Evolutionary conservation across 2,113 vertebrate species (phyloP), one percentile per base, ranked within the genome.

Genomic region (Microtus richardsoni): DNA sequence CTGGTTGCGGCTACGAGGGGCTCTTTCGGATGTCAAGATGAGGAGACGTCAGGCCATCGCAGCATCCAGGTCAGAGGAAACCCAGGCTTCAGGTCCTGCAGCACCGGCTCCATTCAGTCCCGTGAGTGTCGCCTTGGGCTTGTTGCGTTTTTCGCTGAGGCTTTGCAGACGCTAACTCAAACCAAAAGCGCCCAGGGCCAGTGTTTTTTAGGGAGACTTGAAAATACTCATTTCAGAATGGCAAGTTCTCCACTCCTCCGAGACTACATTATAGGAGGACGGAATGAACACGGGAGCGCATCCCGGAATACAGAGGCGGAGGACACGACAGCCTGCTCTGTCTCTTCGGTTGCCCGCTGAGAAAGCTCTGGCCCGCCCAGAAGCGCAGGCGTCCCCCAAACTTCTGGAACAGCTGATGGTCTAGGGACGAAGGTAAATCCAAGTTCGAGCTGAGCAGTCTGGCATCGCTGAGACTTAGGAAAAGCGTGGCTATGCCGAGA

Each of bases 1-100:
- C n/a, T 60, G 13, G 22, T 60, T 39, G 58, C 0, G 26, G 24
- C 0, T 1, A 82, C 22, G 1, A 83, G n/a, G 13, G n/a, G 6
- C n/a, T 62, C n/a, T 10, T 7, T 62, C 26, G 62, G 58, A 41
- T 0, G 13, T 19, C 58, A 62, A 24, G 7, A 62, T 30, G n/a
- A 62, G n/a, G 54, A 83, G 54, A 39, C 52, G 28, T 39, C 24
- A 49, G 49, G 49, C 49, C 49, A 49, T 47, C 47, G 47, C 47
- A 41, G 39, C 22, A 3, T 14, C 21, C 36, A 0, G 79, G 54
- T 26, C 68, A 28, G 54, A 28, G 79, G 36, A 82, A 39, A 28
- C 1, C 78, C 11, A 39, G 21, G 22, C 36, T 16, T 58, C 49
- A 5, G 33, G 52, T n/a, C 52, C 78, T n/a, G 36, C 78, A 39